Evolutionary conservation across 2,113 vertebrate genomes (phyloP).

Genomic region (Psittacara wagleri): DNA sequence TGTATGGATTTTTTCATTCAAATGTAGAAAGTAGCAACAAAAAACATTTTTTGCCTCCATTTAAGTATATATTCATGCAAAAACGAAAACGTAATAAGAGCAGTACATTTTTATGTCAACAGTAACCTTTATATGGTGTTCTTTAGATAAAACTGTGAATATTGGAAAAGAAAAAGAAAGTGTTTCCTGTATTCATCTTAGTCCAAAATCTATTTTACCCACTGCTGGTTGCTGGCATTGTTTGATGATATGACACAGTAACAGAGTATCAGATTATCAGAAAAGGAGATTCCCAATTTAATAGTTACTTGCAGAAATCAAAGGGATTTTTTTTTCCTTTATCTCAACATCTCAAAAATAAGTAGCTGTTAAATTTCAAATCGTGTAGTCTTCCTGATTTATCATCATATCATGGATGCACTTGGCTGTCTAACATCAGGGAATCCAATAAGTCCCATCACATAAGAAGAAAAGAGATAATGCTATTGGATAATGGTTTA

Average conservation of each 20-base stretch:
- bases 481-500: constrained; percentile 75
- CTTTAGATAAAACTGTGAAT: constrained; percentile 75
- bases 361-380: constrained; percentile 78
- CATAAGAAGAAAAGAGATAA: constrained; percentile 76
- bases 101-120: constrained; percentile 72
- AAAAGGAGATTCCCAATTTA: constrained; percentile 78
- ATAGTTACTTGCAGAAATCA: constrained; percentile 69
- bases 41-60: constrained; percentile 25
- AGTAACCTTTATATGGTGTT: constrained; percentile 71
- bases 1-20: constrained; percentile 71
- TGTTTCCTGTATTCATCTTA: constrained; percentile 75
- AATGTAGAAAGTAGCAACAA: constrained; percentile 55
- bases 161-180: constrained; percentile 58
- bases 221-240: constrained; percentile 71
- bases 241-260: constrained; percentile 72
- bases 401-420: constrained; percentile 74
- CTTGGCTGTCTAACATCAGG: constrained; percentile 78
- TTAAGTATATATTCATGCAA: constrained; percentile 68
- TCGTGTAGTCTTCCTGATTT: constrained; percentile 76
- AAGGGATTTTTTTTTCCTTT: constrained; percentile 52
- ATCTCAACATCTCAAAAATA: constrained; percentile 76
- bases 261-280: constrained; percentile 67
- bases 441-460: constrained; percentile 85
- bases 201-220: constrained; percentile 79
- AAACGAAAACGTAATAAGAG: constrained; percentile 69